These are phyloP conservation scores for Taxidea taxus DNA, from an alignment of 2,113 vertebrate species.

Conservation along the genomic window DNA sequence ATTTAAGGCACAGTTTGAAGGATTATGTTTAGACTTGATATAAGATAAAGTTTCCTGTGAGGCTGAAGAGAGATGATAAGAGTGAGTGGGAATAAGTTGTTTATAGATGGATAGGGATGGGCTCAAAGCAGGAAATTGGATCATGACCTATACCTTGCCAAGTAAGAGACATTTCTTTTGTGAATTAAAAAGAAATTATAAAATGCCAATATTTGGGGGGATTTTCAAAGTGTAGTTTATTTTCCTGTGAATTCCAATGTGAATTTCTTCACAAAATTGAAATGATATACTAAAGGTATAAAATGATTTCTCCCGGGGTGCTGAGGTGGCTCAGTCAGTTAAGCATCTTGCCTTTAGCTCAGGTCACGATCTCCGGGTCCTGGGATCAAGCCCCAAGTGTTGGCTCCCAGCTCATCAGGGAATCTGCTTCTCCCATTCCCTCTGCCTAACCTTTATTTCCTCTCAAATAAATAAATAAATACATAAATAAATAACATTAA, in stretches of 20 bases:
- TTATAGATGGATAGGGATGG: not conserved
- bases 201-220: not conserved
- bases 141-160: not conserved
- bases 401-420: not conserved
- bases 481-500: not conserved
- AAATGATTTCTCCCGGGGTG: not conserved
- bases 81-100: not conserved
- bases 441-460: not conserved
- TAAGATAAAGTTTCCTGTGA: conserved; percentile 1
- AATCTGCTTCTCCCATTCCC: not conserved
- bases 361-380: not conserved
- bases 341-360: not conserved
- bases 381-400: not conserved
- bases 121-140: not conserved
- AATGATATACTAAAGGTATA: not conserved
- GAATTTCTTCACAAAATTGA: not conserved
- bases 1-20: conserved; percentile 3
- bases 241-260: not conserved
- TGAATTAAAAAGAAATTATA: not conserved
- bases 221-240: not conserved
- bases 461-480: not conserved
- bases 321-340: not conserved
- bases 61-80: conserved; percentile 22
- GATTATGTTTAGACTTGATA: conserved; percentile 21
- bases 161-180: not conserved